A percentile compares a stretch with the other conserved stretches of the same genome.
Conservation (phyloP, 2,888 invertebrate genomes). For the Drosophila mayaguana region DNA sequence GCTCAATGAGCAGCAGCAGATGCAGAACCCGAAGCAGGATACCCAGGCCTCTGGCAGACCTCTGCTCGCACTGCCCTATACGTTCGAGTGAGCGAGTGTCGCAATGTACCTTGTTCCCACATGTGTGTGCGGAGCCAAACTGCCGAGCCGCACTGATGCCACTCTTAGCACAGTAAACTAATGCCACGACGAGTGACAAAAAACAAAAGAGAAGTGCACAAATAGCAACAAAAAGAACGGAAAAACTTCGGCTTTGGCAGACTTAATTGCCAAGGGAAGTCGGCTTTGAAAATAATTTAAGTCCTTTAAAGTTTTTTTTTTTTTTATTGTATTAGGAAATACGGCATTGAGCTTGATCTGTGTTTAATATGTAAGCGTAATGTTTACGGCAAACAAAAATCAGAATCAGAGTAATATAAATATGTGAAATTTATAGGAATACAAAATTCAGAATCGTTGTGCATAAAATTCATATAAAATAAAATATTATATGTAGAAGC, state of each 20-base stretch:
- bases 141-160: conserved; percentile 30
- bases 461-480: no score
- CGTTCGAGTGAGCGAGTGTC: conserved; percentile 19
- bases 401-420: no score
- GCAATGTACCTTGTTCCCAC: conserved; percentile 1
- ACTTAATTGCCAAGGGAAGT: conserved; percentile 11
- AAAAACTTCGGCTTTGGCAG: conserved; percentile 14
- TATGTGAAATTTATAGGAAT: no score
- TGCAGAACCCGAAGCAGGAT: conserved; percentile 13
- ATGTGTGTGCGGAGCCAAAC: conserved; percentile 31
- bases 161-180: conserved; percentile 69
- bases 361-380: no score
- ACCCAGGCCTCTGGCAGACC: conserved; percentile 19
- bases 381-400: no score
- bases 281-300: not conserved
- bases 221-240: not conserved
- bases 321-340: not conserved
- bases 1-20: conserved; percentile 39
- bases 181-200: conserved; percentile 57
- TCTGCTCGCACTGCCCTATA: conserved; percentile 34
- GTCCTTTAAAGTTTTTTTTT: not conserved
- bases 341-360: not conserved
- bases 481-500: no score
- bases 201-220: not conserved
- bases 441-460: no score